Evolutionary conservation across 1,140 invertebrate genomes (phyloP), one percentile per base, ranked within the genome.

Genomic region (Mya arenaria): DNA sequence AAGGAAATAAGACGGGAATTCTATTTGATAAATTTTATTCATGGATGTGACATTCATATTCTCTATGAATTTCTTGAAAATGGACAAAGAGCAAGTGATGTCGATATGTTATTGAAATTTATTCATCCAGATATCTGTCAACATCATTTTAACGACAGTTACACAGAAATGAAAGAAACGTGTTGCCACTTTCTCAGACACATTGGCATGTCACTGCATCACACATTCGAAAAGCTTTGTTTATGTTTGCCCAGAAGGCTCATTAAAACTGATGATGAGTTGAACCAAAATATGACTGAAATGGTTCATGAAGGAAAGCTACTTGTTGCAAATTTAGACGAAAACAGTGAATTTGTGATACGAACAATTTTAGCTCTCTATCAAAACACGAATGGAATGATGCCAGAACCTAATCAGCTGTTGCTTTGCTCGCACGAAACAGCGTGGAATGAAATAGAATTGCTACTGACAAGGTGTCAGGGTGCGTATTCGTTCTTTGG

Each of bases 321-420:
- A 4, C 41, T 63, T n/a, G 8, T 84, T 37, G 65, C 56, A 10
- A 52, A 34, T 32, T 39, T 82, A 34, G 65, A 82, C 15, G 75
- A 82, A 37, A 28, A 62, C 39, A 83, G 82, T n/a, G 28, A 23
- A 62, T 37, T 60, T 48, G 77, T 80, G 32, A 56, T 86, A 0
- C 34, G 55, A n/a, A 87, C 84, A 32, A 37, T 87, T 23, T 52
- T 87, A n/a, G 78, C 79, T n/a, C 30, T 87, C 25, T 84, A 84
- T 62, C 17, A 63, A 17, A 85, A 85, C 44, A 87, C 82, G 37
- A 79, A 75, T 17, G 15, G 71, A 13, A 17, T 36, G 10, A 13
- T 87, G 25, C 87, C 87, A 17, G 65, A 81, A 19, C 58, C 87
- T 17, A 28, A 78, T 36, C 82, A 88, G 30, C n/a, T 88, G 10